Evolutionary conservation across 2,113 vertebrate species (phyloP).

Genomic region (Vireo altiloquus): DNA sequence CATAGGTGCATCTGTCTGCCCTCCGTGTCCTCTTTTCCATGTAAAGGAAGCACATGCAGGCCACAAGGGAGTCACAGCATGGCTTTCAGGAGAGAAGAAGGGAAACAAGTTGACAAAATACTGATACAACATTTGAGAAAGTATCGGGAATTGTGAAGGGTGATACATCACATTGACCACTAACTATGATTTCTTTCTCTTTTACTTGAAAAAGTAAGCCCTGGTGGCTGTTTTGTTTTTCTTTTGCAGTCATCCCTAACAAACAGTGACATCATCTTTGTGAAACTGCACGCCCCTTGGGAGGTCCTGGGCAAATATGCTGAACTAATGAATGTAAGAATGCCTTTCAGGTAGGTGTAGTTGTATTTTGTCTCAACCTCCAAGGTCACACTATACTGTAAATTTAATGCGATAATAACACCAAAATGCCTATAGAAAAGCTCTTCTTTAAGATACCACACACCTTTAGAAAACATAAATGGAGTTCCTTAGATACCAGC

Average conservation of each 20-base stretch:
- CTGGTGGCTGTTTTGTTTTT: constrained; percentile 55
- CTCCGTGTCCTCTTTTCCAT: background rate
- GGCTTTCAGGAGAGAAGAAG: background rate
- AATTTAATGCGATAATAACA: background rate
- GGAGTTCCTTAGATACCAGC: background rate
- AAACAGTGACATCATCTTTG: constrained; percentile 92
- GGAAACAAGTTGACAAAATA: background rate
- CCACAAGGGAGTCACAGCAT: background rate
- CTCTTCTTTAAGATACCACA: background rate
- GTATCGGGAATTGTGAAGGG: background rate
- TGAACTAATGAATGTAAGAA: constrained; percentile 94
- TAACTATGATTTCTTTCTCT: background rate
- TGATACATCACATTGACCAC: background rate
- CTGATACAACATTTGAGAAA: background rate
- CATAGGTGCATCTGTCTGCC: background rate
- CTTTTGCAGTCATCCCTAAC: constrained; percentile 85
- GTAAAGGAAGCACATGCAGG: background rate
- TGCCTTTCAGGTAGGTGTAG: constrained; percentile 91
- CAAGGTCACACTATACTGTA: background rate
- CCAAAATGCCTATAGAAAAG: background rate
- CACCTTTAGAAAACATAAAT: background rate
- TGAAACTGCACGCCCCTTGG: constrained; percentile 94
- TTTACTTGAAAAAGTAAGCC: background rate
- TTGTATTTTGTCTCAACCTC: background rate
- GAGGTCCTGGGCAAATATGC: constrained; percentile 94